phyloP scores from a whole-genome alignment of 2,797 vertebrate genomes.

The Girardinus metallicus region DNA sequence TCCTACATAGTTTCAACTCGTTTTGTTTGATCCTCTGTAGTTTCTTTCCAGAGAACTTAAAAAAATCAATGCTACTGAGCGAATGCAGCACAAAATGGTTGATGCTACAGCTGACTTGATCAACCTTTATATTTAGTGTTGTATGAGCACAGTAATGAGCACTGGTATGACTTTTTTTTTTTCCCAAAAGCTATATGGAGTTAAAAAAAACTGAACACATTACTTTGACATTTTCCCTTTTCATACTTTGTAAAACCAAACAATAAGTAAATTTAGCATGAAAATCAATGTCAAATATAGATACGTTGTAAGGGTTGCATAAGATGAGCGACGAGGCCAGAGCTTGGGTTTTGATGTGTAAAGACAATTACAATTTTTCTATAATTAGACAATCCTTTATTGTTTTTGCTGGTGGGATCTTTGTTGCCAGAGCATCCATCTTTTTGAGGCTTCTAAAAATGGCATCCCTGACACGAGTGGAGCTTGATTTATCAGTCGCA shows the following conservation, averaged over 20 bases:
- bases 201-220: background rate
- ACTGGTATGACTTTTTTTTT: background rate
- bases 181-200: background rate
- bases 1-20: background rate
- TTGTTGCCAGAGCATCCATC: background rate
- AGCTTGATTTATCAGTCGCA: conserved; percentile 38
- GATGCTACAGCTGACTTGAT: background rate
- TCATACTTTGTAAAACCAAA: background rate
- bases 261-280: background rate
- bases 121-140: background rate
- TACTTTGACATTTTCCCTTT: background rate
- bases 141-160: background rate
- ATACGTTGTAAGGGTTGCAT: background rate
- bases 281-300: background rate
- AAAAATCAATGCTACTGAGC: background rate
- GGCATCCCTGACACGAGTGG: conserved; percentile 20
- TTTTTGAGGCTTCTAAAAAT: conserved; percentile 15
- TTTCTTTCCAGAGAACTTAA: background rate
- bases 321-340: background rate
- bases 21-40: background rate
- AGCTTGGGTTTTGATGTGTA: background rate
- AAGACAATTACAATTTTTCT: background rate
- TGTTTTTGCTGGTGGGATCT: conserved; percentile 1
- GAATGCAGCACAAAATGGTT: background rate
- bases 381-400: background rate